phyloP scores from a whole-genome alignment of 2,888 invertebrate genomes.

The Graphium colonna region DNA sequence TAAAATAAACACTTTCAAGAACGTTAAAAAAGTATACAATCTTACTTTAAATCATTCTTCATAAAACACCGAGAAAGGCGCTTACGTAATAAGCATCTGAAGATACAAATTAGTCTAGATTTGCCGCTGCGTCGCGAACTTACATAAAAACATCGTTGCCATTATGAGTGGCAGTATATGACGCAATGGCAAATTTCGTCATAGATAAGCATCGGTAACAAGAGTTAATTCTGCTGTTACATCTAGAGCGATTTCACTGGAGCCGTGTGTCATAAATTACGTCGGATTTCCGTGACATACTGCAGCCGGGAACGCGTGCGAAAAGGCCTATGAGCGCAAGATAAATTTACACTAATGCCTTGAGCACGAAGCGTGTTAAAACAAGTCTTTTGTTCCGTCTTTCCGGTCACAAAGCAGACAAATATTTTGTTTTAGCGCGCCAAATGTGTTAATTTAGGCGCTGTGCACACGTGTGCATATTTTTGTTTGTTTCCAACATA shows the following conservation, averaged over 20 bases:
- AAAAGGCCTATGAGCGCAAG: constrained; percentile 34
- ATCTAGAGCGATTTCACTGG: constrained; percentile 33
- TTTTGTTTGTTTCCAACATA: no score
- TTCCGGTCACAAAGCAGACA: constrained; percentile 33
- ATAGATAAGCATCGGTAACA: constrained; percentile 25
- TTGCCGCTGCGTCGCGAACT: not conserved
- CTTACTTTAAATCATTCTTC: not conserved
- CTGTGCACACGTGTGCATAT: not conserved
- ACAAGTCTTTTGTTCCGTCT: constrained; percentile 14
- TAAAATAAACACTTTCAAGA: no score
- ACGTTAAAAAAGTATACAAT: no score
- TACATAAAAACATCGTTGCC: constrained; percentile 9
- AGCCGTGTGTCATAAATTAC: constrained; percentile 22
- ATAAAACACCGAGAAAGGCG: no score
- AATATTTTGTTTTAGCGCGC: constrained; percentile 10
- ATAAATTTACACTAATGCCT: constrained; percentile 40
- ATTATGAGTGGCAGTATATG: constrained; percentile 16
- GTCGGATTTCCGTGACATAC: constrained; percentile 13
- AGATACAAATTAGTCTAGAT: constrained; percentile 10
- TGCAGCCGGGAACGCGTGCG: constrained; percentile 5
- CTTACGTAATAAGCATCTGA: not conserved
- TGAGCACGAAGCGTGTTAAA: constrained; percentile 40
- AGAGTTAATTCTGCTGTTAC: constrained; percentile 27
- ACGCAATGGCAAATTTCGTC: constrained; percentile 24
- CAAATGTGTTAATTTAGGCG: constrained; percentile 1